Conservation (phyloP, 2,113 vertebrate species). For the Neodon shergylaensis region DNA sequence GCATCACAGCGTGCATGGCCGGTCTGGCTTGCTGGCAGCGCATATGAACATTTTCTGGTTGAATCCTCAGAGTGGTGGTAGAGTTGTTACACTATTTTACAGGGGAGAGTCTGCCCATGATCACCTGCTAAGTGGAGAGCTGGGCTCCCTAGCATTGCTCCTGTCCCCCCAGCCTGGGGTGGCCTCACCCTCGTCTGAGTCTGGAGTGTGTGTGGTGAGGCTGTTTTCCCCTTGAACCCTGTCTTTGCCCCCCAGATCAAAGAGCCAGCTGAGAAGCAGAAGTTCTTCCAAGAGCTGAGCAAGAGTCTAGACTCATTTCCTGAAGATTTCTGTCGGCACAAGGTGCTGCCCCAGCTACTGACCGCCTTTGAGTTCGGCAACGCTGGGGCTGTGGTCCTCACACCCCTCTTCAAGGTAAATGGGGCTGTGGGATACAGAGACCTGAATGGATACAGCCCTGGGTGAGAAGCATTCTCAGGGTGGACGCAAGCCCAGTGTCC, state of each 20-base stretch:
- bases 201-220: accelerated
- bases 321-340: conserved; percentile 95
- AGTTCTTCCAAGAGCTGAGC: conserved; percentile 94
- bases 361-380: conserved; percentile 94
- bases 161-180: neutral
- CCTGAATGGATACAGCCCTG: neutral
- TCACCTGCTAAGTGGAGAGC: neutral
- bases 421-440: neutral
- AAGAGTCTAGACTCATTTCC: conserved; percentile 93
- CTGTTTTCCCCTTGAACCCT: neutral
- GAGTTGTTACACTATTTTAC: neutral
- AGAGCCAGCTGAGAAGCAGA: conserved; percentile 92
- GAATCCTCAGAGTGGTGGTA: neutral
- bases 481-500: neutral
- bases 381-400: conserved; percentile 92
- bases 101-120: neutral
- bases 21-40: neutral
- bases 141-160: neutral
- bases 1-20: neutral
- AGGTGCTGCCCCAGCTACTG: conserved; percentile 94
- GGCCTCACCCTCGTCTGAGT: neutral
- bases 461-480: neutral
- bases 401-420: conserved; percentile 93
- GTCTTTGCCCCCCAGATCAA: conserved; percentile 87
- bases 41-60: neutral